phyloP scores from a whole-genome alignment of 2,888 invertebrate species.

The Drosophila multiciliata region DNA sequence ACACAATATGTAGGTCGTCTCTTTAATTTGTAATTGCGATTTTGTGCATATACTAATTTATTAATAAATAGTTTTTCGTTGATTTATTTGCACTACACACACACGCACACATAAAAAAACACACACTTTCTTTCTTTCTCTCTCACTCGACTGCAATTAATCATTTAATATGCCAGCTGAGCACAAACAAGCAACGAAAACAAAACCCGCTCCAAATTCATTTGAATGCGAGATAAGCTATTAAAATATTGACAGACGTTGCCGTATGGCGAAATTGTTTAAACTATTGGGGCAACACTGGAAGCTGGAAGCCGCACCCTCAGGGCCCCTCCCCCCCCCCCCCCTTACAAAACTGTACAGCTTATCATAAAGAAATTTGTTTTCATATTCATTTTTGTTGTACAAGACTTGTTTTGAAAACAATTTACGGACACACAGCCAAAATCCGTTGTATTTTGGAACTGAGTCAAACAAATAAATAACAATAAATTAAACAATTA shows the following conservation, averaged over 20 bases:
- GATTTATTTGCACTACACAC: conserved; percentile 65
- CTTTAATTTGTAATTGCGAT: conserved; percentile 75
- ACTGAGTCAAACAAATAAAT: conserved; percentile 71
- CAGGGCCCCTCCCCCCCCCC: no score
- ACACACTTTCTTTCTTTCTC: background rate
- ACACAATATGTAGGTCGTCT: conserved; percentile 48
- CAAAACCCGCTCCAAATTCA: conserved; percentile 42
- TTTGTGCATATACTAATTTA: conserved; percentile 76
- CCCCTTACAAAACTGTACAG: background rate
- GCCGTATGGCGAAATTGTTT: conserved; percentile 75
- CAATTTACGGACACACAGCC: conserved; percentile 58
- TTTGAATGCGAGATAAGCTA: conserved; percentile 65
- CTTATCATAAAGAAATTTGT: conserved; percentile 65
- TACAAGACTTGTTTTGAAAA: conserved; percentile 60
- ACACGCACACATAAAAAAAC: background rate
- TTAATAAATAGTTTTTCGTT: conserved; percentile 70
- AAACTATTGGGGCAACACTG: conserved; percentile 49
- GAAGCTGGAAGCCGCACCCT: conserved; percentile 16
- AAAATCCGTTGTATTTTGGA: conserved; percentile 51
- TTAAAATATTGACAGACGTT: conserved; percentile 73
- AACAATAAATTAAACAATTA: conserved; percentile 80
- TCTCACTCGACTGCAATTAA: conserved; percentile 37
- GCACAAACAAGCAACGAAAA: conserved; percentile 29
- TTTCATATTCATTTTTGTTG: conserved; percentile 7
- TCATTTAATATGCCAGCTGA: conserved; percentile 39